phyloP scores from a whole-genome alignment of 2,797 vertebrate genomes.

The Calcarius lapponicus region DNA sequence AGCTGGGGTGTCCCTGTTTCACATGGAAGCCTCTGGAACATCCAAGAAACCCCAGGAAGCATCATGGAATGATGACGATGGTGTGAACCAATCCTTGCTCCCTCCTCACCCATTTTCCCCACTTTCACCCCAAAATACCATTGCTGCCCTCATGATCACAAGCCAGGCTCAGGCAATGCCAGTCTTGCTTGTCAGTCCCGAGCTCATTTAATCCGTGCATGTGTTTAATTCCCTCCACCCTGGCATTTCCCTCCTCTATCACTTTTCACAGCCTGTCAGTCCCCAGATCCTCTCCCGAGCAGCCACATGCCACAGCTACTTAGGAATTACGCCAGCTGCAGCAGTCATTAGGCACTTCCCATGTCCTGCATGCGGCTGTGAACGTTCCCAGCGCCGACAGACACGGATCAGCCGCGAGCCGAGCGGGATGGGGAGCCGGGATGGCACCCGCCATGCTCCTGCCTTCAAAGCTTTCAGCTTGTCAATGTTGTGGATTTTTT shows the following conservation, averaged over 20 bases:
- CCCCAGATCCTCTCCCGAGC: background rate
- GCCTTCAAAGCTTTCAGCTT: background rate
- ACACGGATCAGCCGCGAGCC: background rate
- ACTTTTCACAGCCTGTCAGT: conserved; percentile 55
- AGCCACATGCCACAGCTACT: conserved; percentile 51
- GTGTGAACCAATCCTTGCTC: accelerated
- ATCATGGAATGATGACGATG: accelerated
- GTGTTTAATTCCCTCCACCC: background rate
- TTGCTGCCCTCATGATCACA: accelerated
- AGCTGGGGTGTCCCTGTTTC: background rate
- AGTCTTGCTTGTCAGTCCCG: accelerated
- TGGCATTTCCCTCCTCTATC: background rate
- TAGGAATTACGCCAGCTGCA: conserved; percentile 40
- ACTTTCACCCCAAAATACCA: accelerated
- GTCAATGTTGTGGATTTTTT: accelerated
- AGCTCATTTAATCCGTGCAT: background rate
- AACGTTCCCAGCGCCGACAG: background rate
- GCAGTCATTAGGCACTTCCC: conserved; percentile 44
- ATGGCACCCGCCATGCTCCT: background rate
- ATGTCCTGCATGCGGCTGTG: conserved; percentile 42
- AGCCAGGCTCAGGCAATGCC: background rate
- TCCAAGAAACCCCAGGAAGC: background rate
- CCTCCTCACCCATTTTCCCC: accelerated
- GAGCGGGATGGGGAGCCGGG: background rate
- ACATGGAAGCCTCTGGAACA: background rate